phyloP scores from a whole-genome alignment of 2,113 vertebrate genomes.

The Myotis yumanensis region DNA sequence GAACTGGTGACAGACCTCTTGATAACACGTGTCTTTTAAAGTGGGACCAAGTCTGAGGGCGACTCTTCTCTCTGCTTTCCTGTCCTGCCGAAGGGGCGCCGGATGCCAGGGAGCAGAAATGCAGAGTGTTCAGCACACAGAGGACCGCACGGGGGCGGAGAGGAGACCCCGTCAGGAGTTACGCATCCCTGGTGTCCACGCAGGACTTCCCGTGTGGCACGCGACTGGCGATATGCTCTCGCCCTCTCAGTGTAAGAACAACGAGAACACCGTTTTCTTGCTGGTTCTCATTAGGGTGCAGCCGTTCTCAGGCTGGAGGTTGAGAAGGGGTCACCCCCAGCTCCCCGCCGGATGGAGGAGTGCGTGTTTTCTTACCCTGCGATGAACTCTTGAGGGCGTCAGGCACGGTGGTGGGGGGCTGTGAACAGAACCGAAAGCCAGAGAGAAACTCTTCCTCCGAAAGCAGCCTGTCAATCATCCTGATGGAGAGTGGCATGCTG shows the following conservation, averaged over 20 bases:
- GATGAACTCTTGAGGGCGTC: conserved; percentile 35
- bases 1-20: too few relatives aligned
- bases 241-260: background rate
- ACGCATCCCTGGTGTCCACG: background rate
- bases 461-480: background rate
- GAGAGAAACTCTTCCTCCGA: background rate
- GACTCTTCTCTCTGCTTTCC: background rate
- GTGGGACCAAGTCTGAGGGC: background rate
- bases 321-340: background rate
- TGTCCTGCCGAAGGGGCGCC: background rate
- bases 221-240: background rate
- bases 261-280: background rate
- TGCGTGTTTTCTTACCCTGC: background rate
- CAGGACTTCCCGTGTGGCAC: background rate
- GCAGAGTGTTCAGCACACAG: background rate
- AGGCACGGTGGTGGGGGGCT: background rate
- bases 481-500: background rate
- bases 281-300: background rate
- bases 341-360: background rate
- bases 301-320: background rate
- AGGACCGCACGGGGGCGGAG: background rate
- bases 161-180: background rate
- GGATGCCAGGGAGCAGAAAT: background rate
- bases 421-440: background rate
- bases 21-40: background rate